A percentile compares a stretch with the other conserved stretches of the same genome.
phyloP scores from a whole-genome alignment of 2,888 invertebrate species.

The Cylindroiulus punctatus region DNA sequence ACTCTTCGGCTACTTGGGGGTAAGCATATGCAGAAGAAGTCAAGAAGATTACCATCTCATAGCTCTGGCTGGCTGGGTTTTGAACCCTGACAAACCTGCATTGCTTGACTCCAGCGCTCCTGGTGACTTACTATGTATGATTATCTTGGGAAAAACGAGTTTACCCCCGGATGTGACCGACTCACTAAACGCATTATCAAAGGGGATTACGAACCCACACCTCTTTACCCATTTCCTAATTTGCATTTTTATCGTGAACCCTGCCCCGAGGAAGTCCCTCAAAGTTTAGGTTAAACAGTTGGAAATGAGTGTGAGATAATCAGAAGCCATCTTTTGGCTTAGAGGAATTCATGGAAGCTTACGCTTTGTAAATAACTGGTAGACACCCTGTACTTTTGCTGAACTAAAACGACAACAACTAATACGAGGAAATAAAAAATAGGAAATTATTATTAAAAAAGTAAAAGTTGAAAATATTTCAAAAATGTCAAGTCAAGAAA shows the following conservation, averaged over 20 bases:
- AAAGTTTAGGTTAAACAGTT: background rate
- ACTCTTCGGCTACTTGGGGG: background rate
- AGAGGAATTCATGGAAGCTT: no score
- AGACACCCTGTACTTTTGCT: no score
- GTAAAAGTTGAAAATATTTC: no score
- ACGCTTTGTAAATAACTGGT: no score
- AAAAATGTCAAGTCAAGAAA: no score
- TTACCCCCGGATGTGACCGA: background rate
- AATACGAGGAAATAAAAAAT: no score
- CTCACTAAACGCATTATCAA: conserved; percentile 9
- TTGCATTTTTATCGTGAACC: conserved; percentile 10
- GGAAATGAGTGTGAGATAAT: background rate
- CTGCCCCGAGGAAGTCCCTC: background rate
- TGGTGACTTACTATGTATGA: background rate
- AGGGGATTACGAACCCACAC: background rate
- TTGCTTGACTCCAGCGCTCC: background rate
- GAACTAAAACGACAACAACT: no score
- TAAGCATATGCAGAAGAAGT: background rate
- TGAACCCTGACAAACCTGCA: background rate
- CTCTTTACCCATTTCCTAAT: background rate
- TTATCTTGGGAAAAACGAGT: background rate
- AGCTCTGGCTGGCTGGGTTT: background rate
- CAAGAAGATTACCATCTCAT: background rate
- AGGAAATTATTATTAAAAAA: no score
- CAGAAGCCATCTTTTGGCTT: no score